phyloP scores from a whole-genome alignment of 2,888 invertebrate genomes.

The Drosophila mimica region DNA sequence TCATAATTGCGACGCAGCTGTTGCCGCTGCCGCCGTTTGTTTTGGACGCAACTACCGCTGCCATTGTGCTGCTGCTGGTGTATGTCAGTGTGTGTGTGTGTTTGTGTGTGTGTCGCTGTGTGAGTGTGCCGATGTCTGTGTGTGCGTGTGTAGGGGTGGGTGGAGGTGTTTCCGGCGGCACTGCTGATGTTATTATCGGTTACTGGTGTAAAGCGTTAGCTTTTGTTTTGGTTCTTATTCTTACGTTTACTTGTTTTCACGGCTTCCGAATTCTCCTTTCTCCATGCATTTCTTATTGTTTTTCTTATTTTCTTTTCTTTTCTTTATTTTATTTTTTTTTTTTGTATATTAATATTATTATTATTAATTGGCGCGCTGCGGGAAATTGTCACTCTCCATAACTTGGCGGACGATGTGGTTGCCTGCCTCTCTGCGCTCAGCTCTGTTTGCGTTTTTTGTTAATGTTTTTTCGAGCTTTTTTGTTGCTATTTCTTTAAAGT shows the following conservation, averaged over 20 bases:
- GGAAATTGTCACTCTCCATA: conserved; percentile 77
- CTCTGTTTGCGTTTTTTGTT: conserved; percentile 58
- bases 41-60: conserved; percentile 54
- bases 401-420: conserved; percentile 51
- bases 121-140: conserved; percentile 1
- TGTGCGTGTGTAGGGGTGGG: conserved; percentile 9
- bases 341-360: conserved; percentile 25
- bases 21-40: conserved; percentile 27
- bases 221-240: conserved; percentile 59
- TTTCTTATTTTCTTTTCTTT: neutral
- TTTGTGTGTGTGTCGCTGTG: neutral
- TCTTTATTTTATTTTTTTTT: conserved; percentile 7
- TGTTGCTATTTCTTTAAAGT: conserved; percentile 69
- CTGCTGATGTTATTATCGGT: conserved; percentile 18
- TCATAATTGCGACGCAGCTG: conserved; percentile 56
- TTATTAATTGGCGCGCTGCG: conserved; percentile 63
- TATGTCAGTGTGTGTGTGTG: neutral
- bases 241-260: conserved; percentile 35
- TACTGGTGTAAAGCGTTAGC: conserved; percentile 36
- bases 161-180: neutral
- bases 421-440: conserved; percentile 32
- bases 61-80: conserved; percentile 63
- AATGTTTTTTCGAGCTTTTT: conserved; percentile 51
- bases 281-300: conserved; percentile 37
- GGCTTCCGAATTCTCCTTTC: conserved; percentile 39